Conservation (phyloP, 2,888 invertebrate genomes). For the Drosophila kanekoi region DNA sequence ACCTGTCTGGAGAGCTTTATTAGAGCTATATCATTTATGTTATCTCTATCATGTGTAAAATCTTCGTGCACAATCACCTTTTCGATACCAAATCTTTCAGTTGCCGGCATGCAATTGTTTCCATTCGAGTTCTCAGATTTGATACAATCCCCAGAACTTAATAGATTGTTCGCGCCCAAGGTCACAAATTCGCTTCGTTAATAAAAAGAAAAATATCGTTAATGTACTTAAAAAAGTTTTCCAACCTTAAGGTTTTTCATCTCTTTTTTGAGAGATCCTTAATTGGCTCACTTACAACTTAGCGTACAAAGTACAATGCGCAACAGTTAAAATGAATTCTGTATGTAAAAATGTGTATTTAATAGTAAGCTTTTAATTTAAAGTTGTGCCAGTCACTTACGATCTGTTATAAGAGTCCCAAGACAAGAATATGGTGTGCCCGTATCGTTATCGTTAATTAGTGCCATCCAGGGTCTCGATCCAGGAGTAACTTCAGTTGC, state of each 20-base stretch:
- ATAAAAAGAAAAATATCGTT: no score
- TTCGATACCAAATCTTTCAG: constrained; percentile 10
- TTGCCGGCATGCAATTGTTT: neutral
- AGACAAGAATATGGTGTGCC: neutral
- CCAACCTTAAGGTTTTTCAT: no score
- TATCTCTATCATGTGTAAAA: constrained; percentile 2
- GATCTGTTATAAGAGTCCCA: constrained; percentile 27
- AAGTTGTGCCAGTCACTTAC: constrained; percentile 2
- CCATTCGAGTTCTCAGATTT: no score
- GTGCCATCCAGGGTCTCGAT: constrained; percentile 25
- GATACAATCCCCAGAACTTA: no score
- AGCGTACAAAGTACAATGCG: neutral
- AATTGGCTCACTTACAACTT: constrained; percentile 14
- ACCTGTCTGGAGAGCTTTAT: constrained; percentile 19
- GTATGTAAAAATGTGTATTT: neutral
- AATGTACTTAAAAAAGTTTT: neutral
- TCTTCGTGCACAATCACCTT: neutral
- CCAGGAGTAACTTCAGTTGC: neutral
- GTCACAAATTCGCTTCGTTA: no score
- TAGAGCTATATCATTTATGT: constrained; percentile 19
- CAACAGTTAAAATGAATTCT: constrained; percentile 29
- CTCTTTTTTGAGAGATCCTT: no score
- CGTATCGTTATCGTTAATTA: neutral
- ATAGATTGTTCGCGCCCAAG: no score
- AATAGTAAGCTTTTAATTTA: no score